Percentiles rank a stretch among this genome's conserved stretches.
phyloP scores from a whole-genome alignment of 2,113 vertebrate species.

The Tychaedon coryphoeus region DNA sequence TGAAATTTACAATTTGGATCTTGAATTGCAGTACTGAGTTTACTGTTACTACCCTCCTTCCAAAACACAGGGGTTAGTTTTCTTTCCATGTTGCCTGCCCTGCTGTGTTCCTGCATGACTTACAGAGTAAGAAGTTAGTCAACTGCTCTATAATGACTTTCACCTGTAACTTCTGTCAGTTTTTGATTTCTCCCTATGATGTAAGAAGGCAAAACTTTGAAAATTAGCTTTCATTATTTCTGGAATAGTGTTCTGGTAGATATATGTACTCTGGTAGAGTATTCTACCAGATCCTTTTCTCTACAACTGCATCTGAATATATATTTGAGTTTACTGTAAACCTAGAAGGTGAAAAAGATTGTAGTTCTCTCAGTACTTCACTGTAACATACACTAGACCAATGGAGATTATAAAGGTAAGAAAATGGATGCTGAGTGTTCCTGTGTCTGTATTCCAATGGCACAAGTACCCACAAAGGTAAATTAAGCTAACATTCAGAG shows the following conservation, averaged over 20 bases:
- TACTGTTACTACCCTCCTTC: background rate
- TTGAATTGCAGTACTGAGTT: background rate
- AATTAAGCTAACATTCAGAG: background rate
- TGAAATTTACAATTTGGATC: background rate
- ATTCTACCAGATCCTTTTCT: background rate
- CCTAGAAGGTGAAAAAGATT: background rate
- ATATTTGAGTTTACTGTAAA: background rate
- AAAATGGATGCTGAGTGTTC: background rate
- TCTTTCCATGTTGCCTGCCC: background rate
- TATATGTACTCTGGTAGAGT: background rate
- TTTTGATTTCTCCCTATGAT: background rate
- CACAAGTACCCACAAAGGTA: background rate
- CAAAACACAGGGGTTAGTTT: background rate
- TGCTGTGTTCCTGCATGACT: background rate
- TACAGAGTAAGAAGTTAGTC: background rate
- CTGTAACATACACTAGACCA: background rate
- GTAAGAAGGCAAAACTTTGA: background rate
- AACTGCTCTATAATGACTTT: background rate
- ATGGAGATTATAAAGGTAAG: background rate
- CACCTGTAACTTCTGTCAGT: background rate
- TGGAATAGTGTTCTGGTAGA: background rate
- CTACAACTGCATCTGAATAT: background rate
- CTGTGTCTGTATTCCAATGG: background rate
- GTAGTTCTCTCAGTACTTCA: background rate
- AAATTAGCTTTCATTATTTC: background rate